Conservation (phyloP, 1,140 invertebrate species). For the Dendrolimus punctatus region DNA sequence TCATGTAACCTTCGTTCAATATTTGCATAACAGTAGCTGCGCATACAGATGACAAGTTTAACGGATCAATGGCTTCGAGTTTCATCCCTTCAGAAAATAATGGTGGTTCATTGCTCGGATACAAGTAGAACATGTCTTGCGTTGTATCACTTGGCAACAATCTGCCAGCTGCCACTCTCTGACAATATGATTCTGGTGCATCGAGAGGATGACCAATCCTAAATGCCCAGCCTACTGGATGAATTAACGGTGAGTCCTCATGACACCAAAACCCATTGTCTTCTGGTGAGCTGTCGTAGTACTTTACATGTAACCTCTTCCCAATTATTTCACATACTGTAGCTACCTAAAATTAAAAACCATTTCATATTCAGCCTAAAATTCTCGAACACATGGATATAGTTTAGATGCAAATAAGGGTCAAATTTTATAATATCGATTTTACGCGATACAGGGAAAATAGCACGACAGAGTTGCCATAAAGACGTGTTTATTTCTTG, state of each 20-base stretch:
- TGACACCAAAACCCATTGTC: conserved; percentile 97
- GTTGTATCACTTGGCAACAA: conserved; percentile 82
- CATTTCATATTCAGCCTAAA: neutral
- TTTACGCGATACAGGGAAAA: too few species aligned
- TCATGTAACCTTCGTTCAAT: conserved; percentile 92
- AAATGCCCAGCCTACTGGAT: conserved; percentile 95
- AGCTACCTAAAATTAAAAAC: conserved; percentile 72
- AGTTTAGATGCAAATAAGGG: neutral
- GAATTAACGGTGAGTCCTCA: conserved; percentile 93
- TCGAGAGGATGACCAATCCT: conserved; percentile 89
- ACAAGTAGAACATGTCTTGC: conserved; percentile 71
- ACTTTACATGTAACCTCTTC: conserved; percentile 91
- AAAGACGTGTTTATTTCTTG: too few species aligned
- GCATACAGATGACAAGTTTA: conserved; percentile 95
- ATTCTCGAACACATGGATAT: neutral
- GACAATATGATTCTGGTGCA: conserved; percentile 84
- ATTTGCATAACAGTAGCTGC: conserved; percentile 96
- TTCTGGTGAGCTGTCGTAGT: conserved; percentile 86
- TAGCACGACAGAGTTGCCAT: too few species aligned
- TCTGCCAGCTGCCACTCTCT: conserved; percentile 74
- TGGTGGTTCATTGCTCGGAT: conserved; percentile 47
- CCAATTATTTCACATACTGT: conserved; percentile 92
- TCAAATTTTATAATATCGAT: too few species aligned
- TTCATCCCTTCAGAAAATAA: conserved; percentile 93
- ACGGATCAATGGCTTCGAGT: conserved; percentile 95